A percentile compares a stretch with the other conserved stretches of the same genome.
Evolutionary conservation across 2,888 invertebrate genomes (phyloP).

Genomic region (Pseudolycoriella hygida): DNA sequence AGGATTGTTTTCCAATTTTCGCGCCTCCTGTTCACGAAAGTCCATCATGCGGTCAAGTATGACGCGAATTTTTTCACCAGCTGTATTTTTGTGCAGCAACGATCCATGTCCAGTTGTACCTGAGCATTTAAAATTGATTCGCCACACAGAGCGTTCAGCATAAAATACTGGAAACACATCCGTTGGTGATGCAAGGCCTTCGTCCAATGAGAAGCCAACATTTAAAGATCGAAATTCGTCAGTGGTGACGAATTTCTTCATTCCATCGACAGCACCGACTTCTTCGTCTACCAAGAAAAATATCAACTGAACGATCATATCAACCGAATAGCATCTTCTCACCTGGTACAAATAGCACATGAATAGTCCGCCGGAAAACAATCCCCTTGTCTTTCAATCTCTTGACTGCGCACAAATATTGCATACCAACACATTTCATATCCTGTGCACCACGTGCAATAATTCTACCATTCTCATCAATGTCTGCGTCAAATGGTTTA

Average conservation of each 20-base stretch:
- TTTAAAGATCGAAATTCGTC: constrained; percentile 51
- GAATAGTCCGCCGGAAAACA: constrained; percentile 44
- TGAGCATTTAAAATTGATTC: constrained; percentile 44
- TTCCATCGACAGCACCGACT: constrained; percentile 52
- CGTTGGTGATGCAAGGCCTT: constrained; percentile 54
- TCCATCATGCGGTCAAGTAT: neutral
- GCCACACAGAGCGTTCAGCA: constrained; percentile 51
- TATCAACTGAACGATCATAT: no score
- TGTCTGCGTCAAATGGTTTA: constrained; percentile 74
- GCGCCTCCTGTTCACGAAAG: constrained; percentile 13
- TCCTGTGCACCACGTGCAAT: constrained; percentile 58
- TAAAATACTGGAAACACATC: constrained; percentile 44
- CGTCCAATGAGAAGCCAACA: constrained; percentile 62
- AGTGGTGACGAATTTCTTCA: constrained; percentile 45
- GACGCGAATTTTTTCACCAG: constrained; percentile 47
- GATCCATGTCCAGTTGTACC: constrained; percentile 68
- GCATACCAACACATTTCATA: constrained; percentile 72
- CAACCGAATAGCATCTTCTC: constrained; percentile 8
- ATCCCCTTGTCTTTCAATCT: constrained; percentile 38
- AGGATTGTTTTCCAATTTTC: constrained; percentile 32
- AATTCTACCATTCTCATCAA: constrained; percentile 69
- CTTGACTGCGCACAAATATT: constrained; percentile 58
- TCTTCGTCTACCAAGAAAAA: constrained; percentile 28
- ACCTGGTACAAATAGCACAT: constrained; percentile 57
- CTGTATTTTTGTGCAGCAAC: constrained; percentile 45